These are phyloP conservation scores for Entosphenus tridentatus DNA, from an alignment of 2,113 vertebrate species.

Conservation along the genomic window DNA sequence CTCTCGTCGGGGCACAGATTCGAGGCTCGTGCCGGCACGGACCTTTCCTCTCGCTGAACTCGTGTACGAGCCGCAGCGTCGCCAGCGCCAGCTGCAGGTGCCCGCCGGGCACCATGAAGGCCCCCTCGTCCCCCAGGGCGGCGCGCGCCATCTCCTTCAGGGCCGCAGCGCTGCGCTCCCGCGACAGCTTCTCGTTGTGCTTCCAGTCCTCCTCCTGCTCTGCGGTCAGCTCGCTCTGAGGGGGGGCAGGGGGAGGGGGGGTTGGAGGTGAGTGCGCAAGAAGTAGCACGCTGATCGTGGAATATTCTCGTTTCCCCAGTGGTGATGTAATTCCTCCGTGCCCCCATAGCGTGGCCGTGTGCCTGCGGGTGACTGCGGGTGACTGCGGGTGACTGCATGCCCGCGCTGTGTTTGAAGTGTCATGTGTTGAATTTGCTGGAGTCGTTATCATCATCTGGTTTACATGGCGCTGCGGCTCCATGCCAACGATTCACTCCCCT, in stretches of 20 bases:
- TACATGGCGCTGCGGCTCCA: too few relatives aligned
- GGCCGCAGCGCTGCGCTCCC: neutral
- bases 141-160: neutral
- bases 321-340: neutral
- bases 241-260: neutral
- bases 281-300: neutral
- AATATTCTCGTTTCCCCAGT: neutral
- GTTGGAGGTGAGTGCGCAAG: neutral
- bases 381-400: neutral
- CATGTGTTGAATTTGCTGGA: neutral
- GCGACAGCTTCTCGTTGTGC: neutral
- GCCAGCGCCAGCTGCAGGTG: neutral
- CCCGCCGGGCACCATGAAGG: conserved; percentile 1
- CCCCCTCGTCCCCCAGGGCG: neutral
- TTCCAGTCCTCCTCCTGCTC: conserved; percentile 2
- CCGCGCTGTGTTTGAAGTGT: neutral
- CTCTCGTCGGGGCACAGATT: neutral
- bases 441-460: too few relatives aligned
- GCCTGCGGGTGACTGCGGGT: neutral
- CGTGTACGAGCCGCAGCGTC: neutral
- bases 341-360: neutral
- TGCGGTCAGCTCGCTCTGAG: neutral
- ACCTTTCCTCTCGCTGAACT: neutral
- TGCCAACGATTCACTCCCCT: too few relatives aligned
- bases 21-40: neutral